phyloP scores from a whole-genome alignment of 2,797 vertebrate species.

The Orientallactaga sibirica region DNA sequence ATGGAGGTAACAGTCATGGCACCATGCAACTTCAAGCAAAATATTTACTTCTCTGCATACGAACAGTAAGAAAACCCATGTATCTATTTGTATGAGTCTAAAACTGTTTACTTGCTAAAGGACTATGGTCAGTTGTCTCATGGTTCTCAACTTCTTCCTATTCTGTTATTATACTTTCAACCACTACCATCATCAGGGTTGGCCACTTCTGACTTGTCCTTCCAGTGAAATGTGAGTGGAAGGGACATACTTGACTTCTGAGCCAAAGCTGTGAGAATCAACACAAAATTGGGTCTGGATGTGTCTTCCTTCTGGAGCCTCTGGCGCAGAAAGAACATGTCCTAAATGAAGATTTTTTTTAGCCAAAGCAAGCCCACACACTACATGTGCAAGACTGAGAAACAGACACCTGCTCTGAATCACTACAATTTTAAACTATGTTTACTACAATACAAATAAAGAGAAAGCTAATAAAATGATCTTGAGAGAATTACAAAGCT shows the following conservation, averaged over 20 bases:
- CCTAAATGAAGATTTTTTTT: not conserved
- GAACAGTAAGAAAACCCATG: not conserved
- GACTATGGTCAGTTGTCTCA: no score
- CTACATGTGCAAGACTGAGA: not conserved
- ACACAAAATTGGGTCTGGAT: not conserved
- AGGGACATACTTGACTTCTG: not conserved
- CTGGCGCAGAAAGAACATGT: not conserved
- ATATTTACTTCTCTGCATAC: not conserved
- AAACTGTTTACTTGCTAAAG: not conserved
- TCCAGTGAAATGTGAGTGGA: not conserved
- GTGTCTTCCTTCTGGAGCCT: not conserved
- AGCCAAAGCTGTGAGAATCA: not conserved
- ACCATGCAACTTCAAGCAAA: not conserved
- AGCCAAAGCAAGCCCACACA: not conserved
- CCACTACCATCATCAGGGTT: no score
- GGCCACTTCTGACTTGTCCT: not conserved
- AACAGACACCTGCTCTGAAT: not conserved
- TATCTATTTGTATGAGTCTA: not conserved
- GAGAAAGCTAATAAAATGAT: not conserved
- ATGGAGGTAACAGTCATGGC: not conserved
- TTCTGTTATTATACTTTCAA: not conserved
- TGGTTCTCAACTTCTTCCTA: not conserved
- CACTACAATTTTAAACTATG: not conserved
- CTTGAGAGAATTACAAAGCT: conserved; percentile 27
- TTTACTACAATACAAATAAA: not conserved